Evolutionary conservation across 2,888 invertebrate genomes (phyloP), one percentile per base, ranked within the genome.

Genomic region (Ptychoptera albimana): DNA sequence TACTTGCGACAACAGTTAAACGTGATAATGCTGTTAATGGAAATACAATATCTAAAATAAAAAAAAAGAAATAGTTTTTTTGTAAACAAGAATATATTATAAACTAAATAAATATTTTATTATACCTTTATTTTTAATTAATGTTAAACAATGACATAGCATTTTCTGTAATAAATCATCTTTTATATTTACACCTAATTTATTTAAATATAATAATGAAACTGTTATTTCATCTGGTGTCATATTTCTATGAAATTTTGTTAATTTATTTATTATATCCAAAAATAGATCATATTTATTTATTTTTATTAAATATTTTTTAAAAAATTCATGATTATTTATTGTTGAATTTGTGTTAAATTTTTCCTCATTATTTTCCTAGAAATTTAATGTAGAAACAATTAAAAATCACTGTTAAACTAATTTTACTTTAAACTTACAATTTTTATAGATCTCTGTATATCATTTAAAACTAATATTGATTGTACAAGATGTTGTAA

Each of bases 171-270:
- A 51, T 2, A 58, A 49, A 1, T 49, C 42, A 40, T 63, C 53
- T 32, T 57, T 53, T 34, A 61, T 52, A 8, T 56, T 49, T 7
- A 71, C 49, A 5, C 66, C 69, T 50, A 73, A 59, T 55, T 69
- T 68, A 37, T 60, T 63, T 39, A 73, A 55, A 50, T 71, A 70
- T 13, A 70, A 55, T 23, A 69, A 57, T 43, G 62, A 57, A 48
- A 64, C 66, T 48, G 68, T 66, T 32, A 67, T 51, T 31, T 63
- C 62, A 32, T 66, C 56, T 1, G 56, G 39, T 49, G 63, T 57
- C 54, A 70, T 64, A 4, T 55, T 32, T 7, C 51, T 16, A 23
- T 61, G 48, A 13, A 60, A 55, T 5, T 55, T 37, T 7, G 55
- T 52, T 11, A 71, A 53, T 4, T 50, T 16, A 2, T 55, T 42